These are phyloP conservation scores for Ophthalmolycus amberensis DNA, from an alignment of 2,113 vertebrate genomes.

Conservation along the genomic window DNA sequence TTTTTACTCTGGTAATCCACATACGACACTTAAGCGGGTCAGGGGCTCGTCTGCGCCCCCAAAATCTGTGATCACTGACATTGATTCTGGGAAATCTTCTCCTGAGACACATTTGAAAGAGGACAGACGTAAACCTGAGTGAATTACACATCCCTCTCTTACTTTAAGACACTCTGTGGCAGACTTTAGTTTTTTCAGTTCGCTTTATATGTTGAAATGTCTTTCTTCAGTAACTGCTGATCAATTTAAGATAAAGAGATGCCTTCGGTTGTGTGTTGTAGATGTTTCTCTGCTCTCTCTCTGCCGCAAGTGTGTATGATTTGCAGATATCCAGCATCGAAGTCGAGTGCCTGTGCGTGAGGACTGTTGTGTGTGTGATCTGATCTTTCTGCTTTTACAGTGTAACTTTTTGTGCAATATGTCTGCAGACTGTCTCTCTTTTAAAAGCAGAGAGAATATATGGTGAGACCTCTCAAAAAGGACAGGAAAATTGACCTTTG, in stretches of 20 bases:
- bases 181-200: neutral
- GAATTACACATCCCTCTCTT: conserved; percentile 10
- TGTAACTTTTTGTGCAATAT: conserved; percentile 77
- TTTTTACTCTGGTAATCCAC: conserved; percentile 2
- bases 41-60: neutral
- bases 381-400: conserved; percentile 71
- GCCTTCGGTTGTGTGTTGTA: conserved; percentile 70
- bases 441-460: conserved; percentile 36
- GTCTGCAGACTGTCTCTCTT: conserved; percentile 55
- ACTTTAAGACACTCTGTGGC: conserved; percentile 43
- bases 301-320: conserved; percentile 28
- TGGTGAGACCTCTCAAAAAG: conserved; percentile 25
- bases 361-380: conserved; percentile 17
- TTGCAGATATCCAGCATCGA: conserved; percentile 34
- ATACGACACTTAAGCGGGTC: neutral
- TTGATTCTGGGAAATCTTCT: conserved; percentile 16
- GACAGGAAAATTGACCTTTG: conserved; percentile 44
- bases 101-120: neutral
- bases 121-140: neutral
- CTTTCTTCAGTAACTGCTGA: conserved; percentile 29
- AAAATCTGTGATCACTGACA: neutral
- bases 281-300: conserved; percentile 50
- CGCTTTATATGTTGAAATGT: conserved; percentile 10
- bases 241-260: conserved; percentile 41
- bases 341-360: conserved; percentile 52